These are phyloP conservation scores for Cecidostiba fungosa DNA, from an alignment of 2,888 invertebrate genomes.

Conservation along the genomic window DNA sequence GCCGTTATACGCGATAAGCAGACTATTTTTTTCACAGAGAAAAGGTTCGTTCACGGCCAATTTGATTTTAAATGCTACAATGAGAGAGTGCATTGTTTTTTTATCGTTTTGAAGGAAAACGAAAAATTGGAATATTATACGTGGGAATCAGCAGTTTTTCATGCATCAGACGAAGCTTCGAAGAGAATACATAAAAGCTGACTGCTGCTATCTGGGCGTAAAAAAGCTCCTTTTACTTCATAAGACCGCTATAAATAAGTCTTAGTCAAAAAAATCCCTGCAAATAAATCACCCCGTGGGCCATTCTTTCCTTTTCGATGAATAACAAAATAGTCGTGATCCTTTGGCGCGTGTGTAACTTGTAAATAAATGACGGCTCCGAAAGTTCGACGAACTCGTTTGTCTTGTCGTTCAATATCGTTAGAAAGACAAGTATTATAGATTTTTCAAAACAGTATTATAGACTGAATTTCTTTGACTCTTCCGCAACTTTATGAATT, in stretches of 20 bases:
- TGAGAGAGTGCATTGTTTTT: not conserved
- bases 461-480: not conserved
- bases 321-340: not conserved
- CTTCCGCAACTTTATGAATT: not conserved
- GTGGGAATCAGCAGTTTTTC: not conserved
- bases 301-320: not conserved
- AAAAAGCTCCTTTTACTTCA: not conserved
- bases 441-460: not conserved
- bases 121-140: not conserved
- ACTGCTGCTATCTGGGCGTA: not conserved
- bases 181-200: not conserved
- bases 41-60: not conserved
- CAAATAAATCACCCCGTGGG: not conserved
- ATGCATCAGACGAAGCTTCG: not conserved
- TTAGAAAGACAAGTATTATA: not conserved
- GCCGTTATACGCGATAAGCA: not conserved
- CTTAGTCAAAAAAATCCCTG: not conserved
- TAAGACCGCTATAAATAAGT: not conserved
- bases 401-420: conserved; percentile 1
- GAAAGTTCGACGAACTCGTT: not conserved
- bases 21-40: not conserved
- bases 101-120: not conserved
- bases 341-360: not conserved
- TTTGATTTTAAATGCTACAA: not conserved
- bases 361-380: conserved; percentile 12